phyloP scores from a whole-genome alignment of 1,140 invertebrate genomes.

The Metaphire vulgaris region DNA sequence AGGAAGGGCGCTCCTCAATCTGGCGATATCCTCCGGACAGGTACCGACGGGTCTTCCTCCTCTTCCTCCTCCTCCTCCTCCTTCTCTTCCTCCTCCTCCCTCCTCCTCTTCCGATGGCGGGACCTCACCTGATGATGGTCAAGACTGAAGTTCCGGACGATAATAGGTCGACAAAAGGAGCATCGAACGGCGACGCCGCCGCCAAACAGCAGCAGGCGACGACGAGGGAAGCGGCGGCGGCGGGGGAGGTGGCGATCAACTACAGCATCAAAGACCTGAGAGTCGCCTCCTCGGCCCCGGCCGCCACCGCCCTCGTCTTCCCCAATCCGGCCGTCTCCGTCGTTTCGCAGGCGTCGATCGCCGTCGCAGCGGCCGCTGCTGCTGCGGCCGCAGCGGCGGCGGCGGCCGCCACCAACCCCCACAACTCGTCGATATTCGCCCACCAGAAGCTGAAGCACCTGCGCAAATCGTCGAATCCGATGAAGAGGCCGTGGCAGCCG shows the following conservation, averaged over 20 bases:
- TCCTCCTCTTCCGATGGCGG: background rate
- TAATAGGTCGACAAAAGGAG: background rate
- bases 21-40: background rate
- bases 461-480: slow-evolving; percentile 74
- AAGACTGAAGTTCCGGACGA: background rate
- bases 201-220: background rate
- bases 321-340: background rate
- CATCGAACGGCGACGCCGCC: too few relatives aligned
- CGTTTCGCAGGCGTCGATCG: background rate
- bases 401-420: slow-evolving; percentile 15
- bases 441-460: slow-evolving; percentile 55
- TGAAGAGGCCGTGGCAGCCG: slow-evolving; percentile 85
- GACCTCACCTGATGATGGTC: background rate
- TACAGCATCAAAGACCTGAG: slow-evolving; percentile 17
- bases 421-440: slow-evolving; percentile 35
- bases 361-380: background rate
- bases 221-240: background rate
- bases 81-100: too few relatives aligned
- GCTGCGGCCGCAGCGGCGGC: background rate
- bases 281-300: background rate
- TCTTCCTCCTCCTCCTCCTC: too few relatives aligned
- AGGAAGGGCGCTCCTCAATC: background rate
- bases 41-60: too few relatives aligned
- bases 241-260: slow-evolving; percentile 7
- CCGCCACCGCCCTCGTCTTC: background rate